Percentiles rank a stretch among this genome's conserved stretches.
Conservation (phyloP, 1,140 invertebrate genomes). For the Sycobia sp. region DNA sequence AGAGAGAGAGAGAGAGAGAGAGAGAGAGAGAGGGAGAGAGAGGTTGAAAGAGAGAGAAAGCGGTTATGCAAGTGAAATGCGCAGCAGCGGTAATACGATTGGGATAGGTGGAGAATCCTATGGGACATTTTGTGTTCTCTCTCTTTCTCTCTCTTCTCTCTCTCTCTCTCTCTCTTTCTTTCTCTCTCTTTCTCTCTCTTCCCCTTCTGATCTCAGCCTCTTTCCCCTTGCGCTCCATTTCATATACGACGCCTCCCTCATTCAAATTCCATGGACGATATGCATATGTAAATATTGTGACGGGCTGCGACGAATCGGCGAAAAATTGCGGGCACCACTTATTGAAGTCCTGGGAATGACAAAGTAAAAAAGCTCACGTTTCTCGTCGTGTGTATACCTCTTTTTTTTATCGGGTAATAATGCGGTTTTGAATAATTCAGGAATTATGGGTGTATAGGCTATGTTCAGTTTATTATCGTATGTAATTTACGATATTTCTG, state of each 20-base stretch:
- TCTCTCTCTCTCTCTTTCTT: no score
- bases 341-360: conserved; percentile 11
- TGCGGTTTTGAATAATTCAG: no score
- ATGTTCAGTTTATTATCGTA: no score
- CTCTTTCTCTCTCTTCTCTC: conserved; percentile 7
- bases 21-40: no score
- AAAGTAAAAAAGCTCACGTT: background rate
- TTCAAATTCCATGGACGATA: conserved; percentile 23
- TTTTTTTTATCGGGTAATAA: no score
- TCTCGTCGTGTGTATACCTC: no score
- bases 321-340: conserved; percentile 17
- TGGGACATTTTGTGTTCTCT: conserved; percentile 26
- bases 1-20: no score
- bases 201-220: background rate
- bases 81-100: conserved; percentile 32
- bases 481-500: no score
- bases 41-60: no score
- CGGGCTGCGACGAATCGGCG: conserved; percentile 24
- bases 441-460: no score
- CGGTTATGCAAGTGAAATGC: conserved; percentile 20
- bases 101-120: conserved; percentile 31
- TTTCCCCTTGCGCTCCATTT: no score
- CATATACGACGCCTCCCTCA: conserved; percentile 17
- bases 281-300: conserved; percentile 37
- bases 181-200: background rate